Evolutionary conservation across 2,888 invertebrate genomes (phyloP).

Genomic region (Acrocyrtus sp.): DNA sequence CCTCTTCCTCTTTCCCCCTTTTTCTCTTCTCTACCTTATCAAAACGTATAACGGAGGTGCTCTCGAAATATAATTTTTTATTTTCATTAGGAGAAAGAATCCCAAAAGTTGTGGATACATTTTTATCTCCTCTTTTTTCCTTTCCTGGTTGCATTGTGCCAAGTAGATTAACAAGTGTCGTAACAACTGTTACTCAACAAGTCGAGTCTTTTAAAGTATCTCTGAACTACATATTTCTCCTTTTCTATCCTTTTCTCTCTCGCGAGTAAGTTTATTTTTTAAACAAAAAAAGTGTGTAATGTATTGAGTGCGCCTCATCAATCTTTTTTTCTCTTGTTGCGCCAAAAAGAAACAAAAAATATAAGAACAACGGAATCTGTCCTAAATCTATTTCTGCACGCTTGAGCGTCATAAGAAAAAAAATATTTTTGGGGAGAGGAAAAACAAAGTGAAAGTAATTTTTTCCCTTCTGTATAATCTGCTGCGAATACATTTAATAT

Average conservation of each 20-base stretch:
- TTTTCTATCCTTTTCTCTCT: too few relatives aligned
- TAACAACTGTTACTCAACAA: slow-evolving; percentile 46
- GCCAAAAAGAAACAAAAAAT: too few relatives aligned
- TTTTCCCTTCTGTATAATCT: too few relatives aligned
- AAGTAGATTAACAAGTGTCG: slow-evolving; percentile 45
- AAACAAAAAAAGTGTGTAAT: slow-evolving; percentile 16
- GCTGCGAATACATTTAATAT: too few relatives aligned
- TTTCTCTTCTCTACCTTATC: neutral
- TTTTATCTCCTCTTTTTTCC: neutral
- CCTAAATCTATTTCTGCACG: too few relatives aligned
- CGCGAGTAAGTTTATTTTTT: too few relatives aligned
- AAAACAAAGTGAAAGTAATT: too few relatives aligned
- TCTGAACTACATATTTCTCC: too few relatives aligned
- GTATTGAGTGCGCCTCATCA: slow-evolving; percentile 39
- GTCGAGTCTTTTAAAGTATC: too few relatives aligned
- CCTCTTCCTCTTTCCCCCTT: slow-evolving; percentile 9
- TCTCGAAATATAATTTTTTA: neutral
- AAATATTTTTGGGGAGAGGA: too few relatives aligned
- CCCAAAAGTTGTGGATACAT: slow-evolving; percentile 10
- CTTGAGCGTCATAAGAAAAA: too few relatives aligned
- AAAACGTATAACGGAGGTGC: neutral
- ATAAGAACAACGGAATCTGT: too few relatives aligned
- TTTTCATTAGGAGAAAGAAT: neutral
- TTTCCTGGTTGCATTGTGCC: slow-evolving; percentile 24
- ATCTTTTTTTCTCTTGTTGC: slow-evolving; percentile 29